Base-by-base conservation (phyloP, 1,140 invertebrate species). In the Drosophila truncata region DNA sequence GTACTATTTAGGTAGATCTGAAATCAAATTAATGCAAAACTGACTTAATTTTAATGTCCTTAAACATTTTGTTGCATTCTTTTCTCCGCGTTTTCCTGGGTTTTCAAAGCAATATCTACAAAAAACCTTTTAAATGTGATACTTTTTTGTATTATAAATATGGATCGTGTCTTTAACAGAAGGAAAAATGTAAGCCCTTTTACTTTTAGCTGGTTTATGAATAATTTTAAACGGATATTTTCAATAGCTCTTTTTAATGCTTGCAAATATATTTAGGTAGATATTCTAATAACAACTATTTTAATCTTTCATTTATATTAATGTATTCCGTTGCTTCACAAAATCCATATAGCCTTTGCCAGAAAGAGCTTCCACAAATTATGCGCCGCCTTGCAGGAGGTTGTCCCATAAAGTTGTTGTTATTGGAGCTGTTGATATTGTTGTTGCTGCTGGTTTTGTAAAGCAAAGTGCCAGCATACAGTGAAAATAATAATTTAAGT, bases 311-410 rank as follows among this genome's bases (percentile, higher is more conserved):
- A 35, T 65, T 61, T 60, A 27, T 65, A 65, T 44, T 65, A 29
- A 65, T 60, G 10, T 44, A 60, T 65, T 60, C 39, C 13, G 50
- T 3, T 31, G 20, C 31, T 35, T 1, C 31, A 27, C 23, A 10
- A 18, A 62, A 54, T 42, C 39, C 41, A 47, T 46, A 47, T 47
- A 14, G 16, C 59, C 42, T 11, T 55, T 27, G 50, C 20, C 50
- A 16, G 14, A 35, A 52, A 25, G 39, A 46, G 31, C 27, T 23
- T 35, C 20, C 50, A 82, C 39, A 61, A 67, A 74, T 59, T 76
- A 83, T 79, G 65, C 35, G 65, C 75, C 41, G 74, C 57, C 77
- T 78, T 50, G 54, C 61, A 72, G 80, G 63, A 82, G 70, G 58
- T 66, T 55, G 69, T 54, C 33, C 35, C 47, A 54, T 64, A 55